Percentiles rank a stretch among this genome's conserved stretches.
phyloP scores from a whole-genome alignment of 2,797 vertebrate species.

The Melanotaenia nigrans region DNA sequence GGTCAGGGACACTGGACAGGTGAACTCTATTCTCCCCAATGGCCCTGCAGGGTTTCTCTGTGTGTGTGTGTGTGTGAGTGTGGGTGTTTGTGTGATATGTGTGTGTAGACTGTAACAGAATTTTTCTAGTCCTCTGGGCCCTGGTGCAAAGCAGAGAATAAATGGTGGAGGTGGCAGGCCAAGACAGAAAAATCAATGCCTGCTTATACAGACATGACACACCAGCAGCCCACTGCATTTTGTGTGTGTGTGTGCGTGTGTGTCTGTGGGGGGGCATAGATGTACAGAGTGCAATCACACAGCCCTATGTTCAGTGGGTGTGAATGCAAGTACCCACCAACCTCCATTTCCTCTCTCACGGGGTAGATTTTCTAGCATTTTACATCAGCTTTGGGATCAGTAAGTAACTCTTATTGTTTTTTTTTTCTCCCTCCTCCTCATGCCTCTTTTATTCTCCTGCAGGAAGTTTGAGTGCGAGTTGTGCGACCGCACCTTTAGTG shows the following conservation, averaged over 20 bases:
- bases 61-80: constrained; percentile 50
- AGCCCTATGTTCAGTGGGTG: constrained; percentile 50
- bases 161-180: constrained; percentile 98
- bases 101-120: constrained; percentile 97
- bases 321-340: constrained; percentile 68
- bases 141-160: constrained; percentile 99
- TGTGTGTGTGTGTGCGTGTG: constrained; percentile 50
- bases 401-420: constrained; percentile 70
- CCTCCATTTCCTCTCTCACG: constrained; percentile 67
- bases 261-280: constrained; percentile 75
- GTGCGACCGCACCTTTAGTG: constrained; percentile 95
- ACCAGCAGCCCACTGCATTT: constrained; percentile 75
- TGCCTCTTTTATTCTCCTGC: constrained; percentile 55
- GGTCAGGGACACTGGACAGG: constrained; percentile 92
- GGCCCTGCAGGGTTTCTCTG: constrained; percentile 79
- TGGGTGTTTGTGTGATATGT: constrained; percentile 33
- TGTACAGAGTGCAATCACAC: constrained; percentile 64
- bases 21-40: constrained; percentile 97
- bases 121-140: constrained; percentile 99
- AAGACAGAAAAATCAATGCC: constrained; percentile 99
- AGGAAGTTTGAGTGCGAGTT: constrained; percentile 96
- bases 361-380: constrained; percentile 68
- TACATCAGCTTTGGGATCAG: constrained; percentile 73
- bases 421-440: constrained; percentile 15
- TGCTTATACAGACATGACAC: constrained; percentile 99